phyloP scores from a whole-genome alignment of 2,797 vertebrate genomes.

The Sus cebifrons region DNA sequence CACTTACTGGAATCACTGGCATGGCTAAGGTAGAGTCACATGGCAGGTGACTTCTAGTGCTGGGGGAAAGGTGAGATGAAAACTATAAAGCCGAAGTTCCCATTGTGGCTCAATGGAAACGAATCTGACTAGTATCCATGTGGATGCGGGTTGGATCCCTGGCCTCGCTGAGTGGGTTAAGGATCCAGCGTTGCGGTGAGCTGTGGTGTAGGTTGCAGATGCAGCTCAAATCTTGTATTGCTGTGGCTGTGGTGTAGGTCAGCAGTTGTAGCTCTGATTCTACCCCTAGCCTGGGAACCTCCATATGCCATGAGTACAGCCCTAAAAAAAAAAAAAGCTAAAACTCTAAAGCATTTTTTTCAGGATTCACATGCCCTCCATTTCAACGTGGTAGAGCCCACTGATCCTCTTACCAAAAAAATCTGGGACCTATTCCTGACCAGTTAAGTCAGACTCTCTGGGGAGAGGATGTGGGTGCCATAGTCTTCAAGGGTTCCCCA shows the following conservation, averaged over 20 bases:
- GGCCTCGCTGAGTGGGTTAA: no score
- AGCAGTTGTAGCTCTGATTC: no score
- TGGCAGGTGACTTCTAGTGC: not conserved
- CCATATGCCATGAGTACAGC: no score
- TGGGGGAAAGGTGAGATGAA: constrained; percentile 25
- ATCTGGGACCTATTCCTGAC: not conserved
- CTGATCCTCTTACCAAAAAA: not conserved
- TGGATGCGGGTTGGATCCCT: no score
- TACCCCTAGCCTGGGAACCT: no score
- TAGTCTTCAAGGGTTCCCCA: not conserved
- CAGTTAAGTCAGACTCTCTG: not conserved
- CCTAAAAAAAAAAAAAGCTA: no score
- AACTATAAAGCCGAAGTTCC: not conserved
- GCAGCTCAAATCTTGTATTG: no score
- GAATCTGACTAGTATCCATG: no score
- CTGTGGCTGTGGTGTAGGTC: no score
- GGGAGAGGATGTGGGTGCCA: not conserved
- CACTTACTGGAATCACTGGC: not conserved
- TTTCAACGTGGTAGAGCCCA: not conserved
- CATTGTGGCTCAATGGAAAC: no score
- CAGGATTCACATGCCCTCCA: not conserved
- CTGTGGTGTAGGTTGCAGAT: no score
- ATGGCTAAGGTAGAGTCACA: not conserved
- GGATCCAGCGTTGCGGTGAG: no score
- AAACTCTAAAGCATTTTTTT: not conserved